Evolutionary conservation across 1,140 invertebrate species (phyloP).

Genomic region (Atta texana): DNA sequence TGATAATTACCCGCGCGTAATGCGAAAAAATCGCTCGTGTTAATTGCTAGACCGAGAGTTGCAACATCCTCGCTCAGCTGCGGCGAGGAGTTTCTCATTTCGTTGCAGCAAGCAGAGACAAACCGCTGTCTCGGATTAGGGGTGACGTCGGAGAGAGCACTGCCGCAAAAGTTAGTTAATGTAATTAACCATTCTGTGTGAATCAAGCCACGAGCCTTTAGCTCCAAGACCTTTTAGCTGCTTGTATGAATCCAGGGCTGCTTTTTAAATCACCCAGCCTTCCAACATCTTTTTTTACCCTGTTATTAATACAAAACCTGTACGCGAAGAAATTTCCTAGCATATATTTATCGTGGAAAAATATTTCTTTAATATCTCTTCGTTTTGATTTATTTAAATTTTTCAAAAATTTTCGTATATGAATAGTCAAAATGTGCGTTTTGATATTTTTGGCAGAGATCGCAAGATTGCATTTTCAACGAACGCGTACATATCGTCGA

Average conservation of each 20-base stretch:
- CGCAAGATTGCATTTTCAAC: constrained; percentile 79
- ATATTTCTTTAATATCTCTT: constrained; percentile 19
- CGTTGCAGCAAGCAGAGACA: constrained; percentile 53
- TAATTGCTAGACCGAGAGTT: constrained; percentile 55
- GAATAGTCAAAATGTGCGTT: constrained; percentile 81
- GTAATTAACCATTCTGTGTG: constrained; percentile 67
- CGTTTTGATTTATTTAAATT: constrained; percentile 6
- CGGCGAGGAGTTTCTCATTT: constrained; percentile 57
- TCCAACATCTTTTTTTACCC: background rate
- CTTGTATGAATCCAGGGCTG: background rate
- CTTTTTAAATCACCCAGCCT: constrained; percentile 33
- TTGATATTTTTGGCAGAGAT: constrained; percentile 78
- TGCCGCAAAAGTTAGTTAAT: constrained; percentile 68
- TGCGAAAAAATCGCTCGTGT: constrained; percentile 55
- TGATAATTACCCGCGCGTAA: constrained; percentile 57
- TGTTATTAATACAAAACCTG: constrained; percentile 17
- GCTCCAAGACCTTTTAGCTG: constrained; percentile 45
- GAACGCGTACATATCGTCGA: background rate
- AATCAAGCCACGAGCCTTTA: constrained; percentile 54
- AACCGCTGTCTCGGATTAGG: constrained; percentile 62
- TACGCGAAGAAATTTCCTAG: background rate
- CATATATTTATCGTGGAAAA: background rate
- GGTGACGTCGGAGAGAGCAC: constrained; percentile 49
- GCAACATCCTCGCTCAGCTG: constrained; percentile 38
- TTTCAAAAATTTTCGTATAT: constrained; percentile 78